phyloP scores from a whole-genome alignment of 2,113 vertebrate species.

The Solea solea region DNA sequence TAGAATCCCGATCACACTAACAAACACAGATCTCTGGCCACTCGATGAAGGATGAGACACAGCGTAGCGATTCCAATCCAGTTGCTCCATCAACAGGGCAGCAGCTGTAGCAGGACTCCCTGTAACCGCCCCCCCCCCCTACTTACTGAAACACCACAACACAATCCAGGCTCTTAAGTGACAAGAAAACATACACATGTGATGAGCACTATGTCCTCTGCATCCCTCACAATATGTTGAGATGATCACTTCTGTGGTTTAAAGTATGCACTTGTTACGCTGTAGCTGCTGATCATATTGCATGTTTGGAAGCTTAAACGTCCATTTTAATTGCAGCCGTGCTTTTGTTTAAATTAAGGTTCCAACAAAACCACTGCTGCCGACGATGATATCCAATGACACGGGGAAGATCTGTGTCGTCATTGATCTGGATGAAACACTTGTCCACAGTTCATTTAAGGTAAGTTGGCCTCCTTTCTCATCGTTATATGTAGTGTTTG shows the following conservation, averaged over 20 bases:
- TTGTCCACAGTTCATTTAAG: constrained; percentile 87
- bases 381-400: constrained; percentile 75
- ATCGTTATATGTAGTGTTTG: neutral
- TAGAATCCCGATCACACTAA: constrained; percentile 57
- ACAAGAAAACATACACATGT: constrained; percentile 11
- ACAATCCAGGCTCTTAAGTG: constrained; percentile 19
- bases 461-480: constrained; percentile 60
- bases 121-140: constrained; percentile 28
- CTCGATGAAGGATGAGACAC: constrained; percentile 58
- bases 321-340: too few species aligned
- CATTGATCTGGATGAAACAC: constrained; percentile 85
- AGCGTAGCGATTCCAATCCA: constrained; percentile 24
- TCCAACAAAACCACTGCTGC: constrained; percentile 76
- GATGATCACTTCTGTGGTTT: constrained; percentile 2
- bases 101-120: constrained; percentile 58
- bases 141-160: constrained; percentile 49
- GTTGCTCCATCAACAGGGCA: constrained; percentile 55
- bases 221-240: neutral
- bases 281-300: neutral
- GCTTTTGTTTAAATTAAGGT: constrained; percentile 56
- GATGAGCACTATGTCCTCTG: constrained; percentile 12
- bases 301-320: neutral
- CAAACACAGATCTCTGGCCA: constrained; percentile 32
- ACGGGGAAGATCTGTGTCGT: constrained; percentile 84
- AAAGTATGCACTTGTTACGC: neutral